A percentile compares a stretch with the other conserved stretches of the same genome.
These are phyloP conservation scores for Chrysemys picta DNA, from an alignment of 2,113 vertebrate genomes.

Conservation along the genomic window DNA sequence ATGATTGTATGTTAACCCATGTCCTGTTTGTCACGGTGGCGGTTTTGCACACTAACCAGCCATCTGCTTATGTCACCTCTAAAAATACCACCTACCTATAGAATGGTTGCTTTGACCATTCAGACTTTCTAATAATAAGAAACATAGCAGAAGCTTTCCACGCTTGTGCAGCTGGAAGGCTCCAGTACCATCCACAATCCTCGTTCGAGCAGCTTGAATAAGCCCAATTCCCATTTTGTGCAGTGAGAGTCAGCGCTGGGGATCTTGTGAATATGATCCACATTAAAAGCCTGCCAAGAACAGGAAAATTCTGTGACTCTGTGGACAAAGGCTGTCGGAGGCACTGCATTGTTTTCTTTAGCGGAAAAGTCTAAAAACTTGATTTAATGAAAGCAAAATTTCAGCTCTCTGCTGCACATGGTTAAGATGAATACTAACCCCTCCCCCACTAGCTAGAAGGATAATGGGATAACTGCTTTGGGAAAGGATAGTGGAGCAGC, in stretches of 20 bases:
- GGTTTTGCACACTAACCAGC: background rate
- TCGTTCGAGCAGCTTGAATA: conserved; percentile 30
- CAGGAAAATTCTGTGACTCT: conserved; percentile 24
- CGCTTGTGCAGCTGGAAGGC: conserved; percentile 43
- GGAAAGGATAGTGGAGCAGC: background rate
- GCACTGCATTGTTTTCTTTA: background rate
- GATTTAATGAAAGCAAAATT: background rate
- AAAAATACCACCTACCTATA: conserved; percentile 14
- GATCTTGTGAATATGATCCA: conserved; percentile 29
- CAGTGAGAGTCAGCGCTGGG: conserved; percentile 1
- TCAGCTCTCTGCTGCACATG: background rate
- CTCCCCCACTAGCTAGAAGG: background rate
- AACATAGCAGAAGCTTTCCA: conserved; percentile 41
- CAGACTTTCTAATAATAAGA: conserved; percentile 68
- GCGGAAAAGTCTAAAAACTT: background rate
- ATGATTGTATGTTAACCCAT: background rate
- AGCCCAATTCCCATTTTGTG: conserved; percentile 34
- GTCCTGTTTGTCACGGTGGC: background rate
- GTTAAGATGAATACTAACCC: background rate
- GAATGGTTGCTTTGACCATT: conserved; percentile 30
- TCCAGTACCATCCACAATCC: conserved; percentile 48
- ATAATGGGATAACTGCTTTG: background rate
- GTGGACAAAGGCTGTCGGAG: background rate
- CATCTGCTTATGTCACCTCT: conserved; percentile 3
- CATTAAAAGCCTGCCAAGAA: conserved; percentile 17